Evolutionary conservation across 2,888 invertebrate genomes (phyloP), one percentile per base, ranked within the genome.

Genomic region (Bursaphelenchus okinawaensis): DNA sequence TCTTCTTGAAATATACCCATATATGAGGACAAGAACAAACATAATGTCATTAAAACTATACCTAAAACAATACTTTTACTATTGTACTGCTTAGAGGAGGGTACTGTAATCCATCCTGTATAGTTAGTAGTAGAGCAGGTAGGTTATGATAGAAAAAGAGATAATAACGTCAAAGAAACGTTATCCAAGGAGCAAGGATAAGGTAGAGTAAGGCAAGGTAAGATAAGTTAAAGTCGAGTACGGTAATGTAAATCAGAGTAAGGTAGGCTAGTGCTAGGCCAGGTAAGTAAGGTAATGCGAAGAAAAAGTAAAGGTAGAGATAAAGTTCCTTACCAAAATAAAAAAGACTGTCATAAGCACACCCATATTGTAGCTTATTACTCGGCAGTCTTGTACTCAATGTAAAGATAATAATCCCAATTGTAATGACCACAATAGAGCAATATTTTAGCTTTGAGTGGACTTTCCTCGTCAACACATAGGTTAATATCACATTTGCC

Each of bases 401-500:
- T 0, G 96, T 96, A 83, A 94, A 94, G 16, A 92, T 86, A 0
- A 89, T 87, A 63, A 96, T 94, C 7, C 96, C 96, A n/a, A 88
- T 81, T 0, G 93, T 91, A 78, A 98, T 94, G 89, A 94, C 89
- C 6, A 89, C 84, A 7, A 98, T 91, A 0, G 95, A 91, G 7
- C 91, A 66, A 84, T 93, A 93, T 83, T 96, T 94, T 27, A 89
- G 87, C 6, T 88, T 84, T 1, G 88, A 65, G 56, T 77, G 85
- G 80, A 87, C 86, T 81, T 90, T 91, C 77, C 91, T 91, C 50
- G 94, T 84, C 68, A 96, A 90, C 75, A 93, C 86, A 40, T 92
- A 90, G 16, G 94, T 93, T 89, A 96, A 90, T 29, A 93, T 88
- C 90, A 96, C 90, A 84, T 94, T 96, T 0, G 95, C 93, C 86